Conservation (phyloP, 1,140 invertebrate species). For the Diprion similis region DNA sequence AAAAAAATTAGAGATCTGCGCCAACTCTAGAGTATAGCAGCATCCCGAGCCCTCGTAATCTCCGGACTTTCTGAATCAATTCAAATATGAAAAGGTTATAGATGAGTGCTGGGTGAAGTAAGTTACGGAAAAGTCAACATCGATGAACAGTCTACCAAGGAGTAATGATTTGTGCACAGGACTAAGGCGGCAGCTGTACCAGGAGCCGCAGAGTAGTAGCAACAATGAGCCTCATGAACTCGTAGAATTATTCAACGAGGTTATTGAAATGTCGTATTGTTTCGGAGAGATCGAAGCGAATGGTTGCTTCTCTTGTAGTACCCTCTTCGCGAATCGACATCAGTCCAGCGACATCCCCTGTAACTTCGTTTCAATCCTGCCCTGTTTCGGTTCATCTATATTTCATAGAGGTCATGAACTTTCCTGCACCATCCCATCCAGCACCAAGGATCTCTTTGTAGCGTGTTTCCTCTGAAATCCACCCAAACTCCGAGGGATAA, state of each 20-base stretch:
- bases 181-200: not conserved
- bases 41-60: too few relatives aligned
- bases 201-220: not conserved
- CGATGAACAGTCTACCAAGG: not conserved
- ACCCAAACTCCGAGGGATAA: not conserved
- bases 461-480: not conserved
- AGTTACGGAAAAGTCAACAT: too few relatives aligned
- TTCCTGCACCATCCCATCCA: not conserved
- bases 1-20: too few relatives aligned
- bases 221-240: slow-evolving; percentile 5
- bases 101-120: too few relatives aligned
- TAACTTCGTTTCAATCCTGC: not conserved
- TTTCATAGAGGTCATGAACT: slow-evolving; percentile 1
- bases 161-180: not conserved
- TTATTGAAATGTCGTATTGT: slow-evolving; percentile 6
- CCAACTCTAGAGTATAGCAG: too few relatives aligned
- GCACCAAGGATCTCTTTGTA: not conserved
- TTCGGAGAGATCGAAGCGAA: not conserved
- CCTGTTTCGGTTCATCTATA: not conserved
- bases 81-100: too few relatives aligned
- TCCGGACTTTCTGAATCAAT: too few relatives aligned
- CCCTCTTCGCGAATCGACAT: not conserved
- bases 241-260: slow-evolving; percentile 5
- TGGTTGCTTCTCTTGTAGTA: not conserved
- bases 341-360: not conserved